Evolutionary conservation across 37 sponge, comb jelly and placozoan species (phyloP), one percentile per base, ranked within the genome.

Genomic region (Bolinopsis microptera): DNA sequence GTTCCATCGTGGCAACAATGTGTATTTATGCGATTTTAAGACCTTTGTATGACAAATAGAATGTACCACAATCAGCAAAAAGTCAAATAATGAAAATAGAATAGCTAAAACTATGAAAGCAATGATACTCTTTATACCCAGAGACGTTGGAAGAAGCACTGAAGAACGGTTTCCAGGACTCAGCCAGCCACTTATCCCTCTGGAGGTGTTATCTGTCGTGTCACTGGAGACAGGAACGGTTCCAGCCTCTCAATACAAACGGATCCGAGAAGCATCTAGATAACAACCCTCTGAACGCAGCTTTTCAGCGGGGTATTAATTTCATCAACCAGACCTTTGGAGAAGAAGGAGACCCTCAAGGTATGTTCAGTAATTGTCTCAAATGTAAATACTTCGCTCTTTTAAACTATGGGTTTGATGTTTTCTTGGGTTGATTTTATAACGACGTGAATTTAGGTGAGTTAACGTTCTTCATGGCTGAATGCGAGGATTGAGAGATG

Each of bases 221-320:
- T 27, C 90, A 86, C 90, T 86, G 90, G 90, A 38, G 90, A 40
- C 90, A 86, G 90, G 90, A 86, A 30, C 41, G 90, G 61, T 86
- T 86, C 48, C 34, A 86, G 61, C 90, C 90, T 48, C 90, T 86
- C 61, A 86, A 86, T 23, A 33, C 90, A 16, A 86, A 86, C 31
- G 90, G 90, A 9, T 36, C 38, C 39, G 35, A 13, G 35, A 48
- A 86, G 26, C n/a, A 41, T 16, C 32, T 86, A 25, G 90, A 86
- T 8, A 86, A 86, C 61, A 39, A 38, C 27, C 90, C 90, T 41
- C 90, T 86, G 61, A 86, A 39, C 61, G 0, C 34, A 9, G 90
- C 90, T 0, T 86, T 86, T 48, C 48, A 86, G 61, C 41, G 90
- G 61, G 61, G 38, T 40, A 38, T 86, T 21, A 86, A 86, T 30